Evolutionary conservation across 2,888 invertebrate species (phyloP), one percentile per base, ranked within the genome.

Genomic region (Apodemia mormo): DNA sequence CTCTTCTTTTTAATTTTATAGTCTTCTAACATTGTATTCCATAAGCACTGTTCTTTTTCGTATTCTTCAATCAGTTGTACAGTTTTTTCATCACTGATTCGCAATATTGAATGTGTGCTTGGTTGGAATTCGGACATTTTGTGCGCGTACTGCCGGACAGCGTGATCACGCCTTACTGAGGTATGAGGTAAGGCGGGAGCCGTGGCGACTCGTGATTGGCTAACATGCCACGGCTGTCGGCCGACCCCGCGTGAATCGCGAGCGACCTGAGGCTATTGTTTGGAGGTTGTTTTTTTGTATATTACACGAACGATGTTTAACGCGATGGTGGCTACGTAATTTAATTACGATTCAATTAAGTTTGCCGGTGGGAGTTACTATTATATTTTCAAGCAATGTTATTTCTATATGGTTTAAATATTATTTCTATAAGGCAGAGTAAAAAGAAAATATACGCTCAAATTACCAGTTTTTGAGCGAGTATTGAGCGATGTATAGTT

Each of bases 51-150:
- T n/a, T 85, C 82, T 3, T 78, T 77, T 22, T 79, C 75, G 73
- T 84, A 87, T 6, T 85, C 75, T 5, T 81, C 77, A 33, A 88
- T 74, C 8, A 88, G 79, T 61, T 81, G 74, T 33, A 85, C 68
- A 0, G 84, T 85, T 73, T 85, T 61, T 37, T 61, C 61, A 12
- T 61, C 61, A 14, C 61, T 61, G 7, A 61, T 61, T 33, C 61
- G 61, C 14, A 61, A 37, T 61, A 61, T 61, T 5, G 61, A 61
- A 37, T 61, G 61, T 33, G 61, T 61, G 14, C 33, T 10, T 6
- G 61, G 61, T 61, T 52, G n/a, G n/a, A n/a, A 6, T 52, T 33
- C 33, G 7, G 61, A 14, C 61, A 61, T 61, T 30, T 14, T 78
- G 79, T 74, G 76, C 75, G 72, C 64, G 65, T 77, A 67, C 49